These are phyloP conservation scores for Halcyon senegalensis DNA, from an alignment of 2,113 vertebrate species.

Conservation along the genomic window DNA sequence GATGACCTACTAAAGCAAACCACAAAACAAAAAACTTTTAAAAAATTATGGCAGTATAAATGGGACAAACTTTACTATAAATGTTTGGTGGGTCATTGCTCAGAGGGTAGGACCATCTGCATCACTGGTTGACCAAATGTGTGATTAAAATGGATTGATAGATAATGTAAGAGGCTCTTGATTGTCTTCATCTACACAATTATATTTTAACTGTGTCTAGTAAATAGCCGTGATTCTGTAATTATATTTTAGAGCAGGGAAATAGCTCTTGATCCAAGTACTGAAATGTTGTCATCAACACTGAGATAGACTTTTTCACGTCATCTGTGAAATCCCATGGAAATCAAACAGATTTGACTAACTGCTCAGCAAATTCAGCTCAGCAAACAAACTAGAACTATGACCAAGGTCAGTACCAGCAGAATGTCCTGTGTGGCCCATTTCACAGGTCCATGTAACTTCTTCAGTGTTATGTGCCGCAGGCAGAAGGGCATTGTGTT, in stretches of 20 bases:
- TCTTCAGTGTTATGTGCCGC: neutral
- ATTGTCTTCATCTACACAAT: neutral
- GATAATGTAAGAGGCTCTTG: neutral
- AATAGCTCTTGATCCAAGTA: neutral
- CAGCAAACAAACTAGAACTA: neutral
- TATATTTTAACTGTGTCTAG: neutral
- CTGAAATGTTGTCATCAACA: neutral
- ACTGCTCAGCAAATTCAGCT: neutral
- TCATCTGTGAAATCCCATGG: neutral
- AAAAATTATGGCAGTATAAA: rapidly evolving
- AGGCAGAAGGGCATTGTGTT: neutral
- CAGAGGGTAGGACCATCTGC: neutral
- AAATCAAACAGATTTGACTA: neutral
- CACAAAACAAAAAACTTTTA: neutral
- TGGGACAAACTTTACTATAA: neutral
- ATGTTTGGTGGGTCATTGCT: neutral
- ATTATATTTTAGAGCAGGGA: neutral
- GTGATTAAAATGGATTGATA: neutral
- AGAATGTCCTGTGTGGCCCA: neutral
- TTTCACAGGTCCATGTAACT: neutral
- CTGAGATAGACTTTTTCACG: neutral
- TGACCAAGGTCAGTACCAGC: rapidly evolving
- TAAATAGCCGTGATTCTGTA: neutral
- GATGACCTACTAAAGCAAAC: neutral
- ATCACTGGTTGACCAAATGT: neutral